phyloP scores from a whole-genome alignment of 1,140 invertebrate species.

The Camponotus pennsylvanicus region DNA sequence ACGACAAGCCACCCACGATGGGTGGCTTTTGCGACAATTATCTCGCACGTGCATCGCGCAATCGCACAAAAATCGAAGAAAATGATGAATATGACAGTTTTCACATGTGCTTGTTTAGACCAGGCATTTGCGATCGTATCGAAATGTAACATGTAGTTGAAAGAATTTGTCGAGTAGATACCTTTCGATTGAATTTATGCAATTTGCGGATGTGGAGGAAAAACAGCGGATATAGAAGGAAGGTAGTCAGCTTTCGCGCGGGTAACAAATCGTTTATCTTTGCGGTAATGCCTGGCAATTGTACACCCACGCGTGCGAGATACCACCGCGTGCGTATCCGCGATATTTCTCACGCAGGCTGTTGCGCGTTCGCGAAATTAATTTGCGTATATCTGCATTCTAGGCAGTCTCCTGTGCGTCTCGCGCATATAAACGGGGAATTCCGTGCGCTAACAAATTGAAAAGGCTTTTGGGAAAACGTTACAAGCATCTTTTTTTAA shows the following conservation, averaged over 20 bases:
- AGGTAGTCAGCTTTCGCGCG: conserved; percentile 55
- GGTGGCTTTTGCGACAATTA: conserved; percentile 39
- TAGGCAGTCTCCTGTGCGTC: conserved; percentile 22
- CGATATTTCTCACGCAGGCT: conserved; percentile 49
- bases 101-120: neutral
- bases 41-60: neutral
- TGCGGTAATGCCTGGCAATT: conserved; percentile 58
- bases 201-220: conserved; percentile 1
- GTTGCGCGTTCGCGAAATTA: conserved; percentile 50
- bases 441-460: conserved; percentile 35
- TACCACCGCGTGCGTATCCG: conserved; percentile 35
- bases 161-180: neutral
- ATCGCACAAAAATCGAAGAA: neutral
- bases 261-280: conserved; percentile 71
- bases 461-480: neutral
- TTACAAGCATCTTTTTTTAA: neutral
- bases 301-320: conserved; percentile 54
- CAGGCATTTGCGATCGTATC: neutral
- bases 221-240: neutral
- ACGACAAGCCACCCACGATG: conserved; percentile 52
- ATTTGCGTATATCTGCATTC: conserved; percentile 49
- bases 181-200: conserved; percentile 16
- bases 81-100: neutral
- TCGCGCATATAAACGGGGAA: conserved; percentile 18
- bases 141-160: neutral